Evolutionary conservation across 1,140 invertebrate species (phyloP).

Genomic region (Ericerus pela): DNA sequence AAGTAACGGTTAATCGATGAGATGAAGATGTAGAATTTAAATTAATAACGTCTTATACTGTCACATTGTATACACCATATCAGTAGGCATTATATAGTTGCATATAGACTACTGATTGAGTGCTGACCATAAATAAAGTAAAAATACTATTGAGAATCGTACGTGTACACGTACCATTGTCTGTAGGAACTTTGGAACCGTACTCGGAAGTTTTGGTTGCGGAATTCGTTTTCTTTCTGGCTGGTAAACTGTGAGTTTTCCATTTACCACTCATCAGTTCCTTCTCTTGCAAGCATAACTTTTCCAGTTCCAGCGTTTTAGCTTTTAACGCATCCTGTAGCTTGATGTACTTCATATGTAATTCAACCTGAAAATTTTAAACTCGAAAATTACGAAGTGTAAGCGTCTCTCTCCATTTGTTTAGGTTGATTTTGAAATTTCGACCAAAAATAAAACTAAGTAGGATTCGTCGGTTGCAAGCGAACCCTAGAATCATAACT

Average conservation of each 20-base stretch:
- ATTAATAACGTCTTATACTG: too few relatives aligned
- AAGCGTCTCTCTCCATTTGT: too few relatives aligned
- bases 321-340: constrained; percentile 67
- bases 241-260: constrained; percentile 73
- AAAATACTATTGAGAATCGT: constrained; percentile 23
- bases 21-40: too few relatives aligned
- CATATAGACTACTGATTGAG: too few relatives aligned
- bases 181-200: constrained; percentile 36
- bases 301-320: constrained; percentile 72
- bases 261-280: constrained; percentile 68
- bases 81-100: too few relatives aligned
- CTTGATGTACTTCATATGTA: constrained; percentile 81
- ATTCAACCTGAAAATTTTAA: constrained; percentile 47
- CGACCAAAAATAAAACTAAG: too few relatives aligned
- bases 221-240: constrained; percentile 47
- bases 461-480: too few relatives aligned
- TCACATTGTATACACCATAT: too few relatives aligned
- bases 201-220: constrained; percentile 21
- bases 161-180: constrained; percentile 28
- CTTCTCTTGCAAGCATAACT: constrained; percentile 63
- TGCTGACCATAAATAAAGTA: constrained; percentile 19
- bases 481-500: too few relatives aligned
- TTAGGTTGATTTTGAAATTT: too few relatives aligned
- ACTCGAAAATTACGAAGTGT: too few relatives aligned
- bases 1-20: too few relatives aligned